These are phyloP conservation scores for Nasonia oneida DNA, from an alignment of 2,888 invertebrate species.

Conservation along the genomic window DNA sequence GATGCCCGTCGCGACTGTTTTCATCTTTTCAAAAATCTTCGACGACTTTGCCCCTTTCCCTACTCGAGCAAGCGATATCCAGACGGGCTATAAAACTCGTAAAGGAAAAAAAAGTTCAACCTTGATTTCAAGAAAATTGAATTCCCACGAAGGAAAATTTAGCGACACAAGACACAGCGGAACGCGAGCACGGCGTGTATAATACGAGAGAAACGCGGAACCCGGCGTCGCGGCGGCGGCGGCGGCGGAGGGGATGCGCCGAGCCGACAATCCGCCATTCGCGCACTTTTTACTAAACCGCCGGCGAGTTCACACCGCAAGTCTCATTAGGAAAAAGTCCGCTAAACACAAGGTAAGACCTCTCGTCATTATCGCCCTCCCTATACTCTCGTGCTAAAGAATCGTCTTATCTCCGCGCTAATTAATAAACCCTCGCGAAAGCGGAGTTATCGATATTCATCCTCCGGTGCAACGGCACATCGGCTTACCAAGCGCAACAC, in stretches of 20 bases:
- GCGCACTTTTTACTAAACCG: conserved; percentile 59
- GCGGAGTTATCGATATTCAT: no score
- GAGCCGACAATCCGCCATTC: conserved; percentile 52
- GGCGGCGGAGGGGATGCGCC: conserved; percentile 2
- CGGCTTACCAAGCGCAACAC: neutral
- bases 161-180: neutral
- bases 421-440: no score
- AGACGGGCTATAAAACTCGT: no score
- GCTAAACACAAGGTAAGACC: conserved; percentile 33
- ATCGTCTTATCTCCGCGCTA: neutral
- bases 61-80: no score
- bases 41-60: no score
- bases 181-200: neutral
- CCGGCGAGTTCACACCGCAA: conserved; percentile 41
- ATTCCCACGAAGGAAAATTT: neutral
- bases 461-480: no score
- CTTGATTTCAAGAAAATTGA: neutral
- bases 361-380: neutral
- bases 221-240: no score
- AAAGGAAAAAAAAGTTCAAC: no score
- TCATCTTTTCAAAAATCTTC: no score
- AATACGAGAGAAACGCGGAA: neutral
- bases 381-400: neutral
- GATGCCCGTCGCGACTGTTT: no score
- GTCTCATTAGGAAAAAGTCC: neutral